Base-by-base conservation (phyloP, 2,797 vertebrate genomes). In the Poeciliopsis gracilis region DNA sequence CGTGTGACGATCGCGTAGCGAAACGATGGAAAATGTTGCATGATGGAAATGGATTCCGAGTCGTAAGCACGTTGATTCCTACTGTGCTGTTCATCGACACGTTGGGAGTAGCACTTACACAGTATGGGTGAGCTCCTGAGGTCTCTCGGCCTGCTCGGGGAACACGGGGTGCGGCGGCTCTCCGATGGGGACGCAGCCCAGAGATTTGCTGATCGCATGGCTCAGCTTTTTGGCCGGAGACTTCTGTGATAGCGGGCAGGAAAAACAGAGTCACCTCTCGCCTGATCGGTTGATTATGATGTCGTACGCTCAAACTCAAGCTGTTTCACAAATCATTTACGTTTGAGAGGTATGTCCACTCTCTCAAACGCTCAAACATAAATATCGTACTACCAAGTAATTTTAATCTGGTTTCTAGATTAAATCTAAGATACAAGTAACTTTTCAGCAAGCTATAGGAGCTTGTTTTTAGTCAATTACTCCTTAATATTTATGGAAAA, bases 211-310 rank as follows among this genome's bases (percentile, higher is more conserved):
- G 95, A 99, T 99, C 16, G 98, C 98, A 38, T 99, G 98, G 96
- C 97, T 98, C 94, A 99, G 96, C 96, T 99, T 99, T 96, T 99
- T 99, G 75, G 98, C 98, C 5, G 98, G 98, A 25, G 98, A 99
- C 90, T 99, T 99, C 98, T 99, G 96, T 84, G 78, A 89, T 90
- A 84, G 83, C 78, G n/a, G 91, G 25, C 46, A n/a, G 43, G 51
- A 81, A 20, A 57, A 78, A 91, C 30, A 82, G 66, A 1, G 70
- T 90, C 80, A 87, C 69, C 67, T 79, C 57, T 43, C n/a, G 59
- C 43, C 43, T 74, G 47, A 71, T 46, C 10, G 5, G 23, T 61
- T 30, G 28, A 30, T 30, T 13, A 53, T 23, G 61, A 41, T 51
- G 46, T 43, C 23, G 36, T 5, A 10, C 36, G 10, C 36, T 41